These are phyloP conservation scores for Morelia viridis DNA, from an alignment of 2,797 vertebrate species.

Conservation along the genomic window DNA sequence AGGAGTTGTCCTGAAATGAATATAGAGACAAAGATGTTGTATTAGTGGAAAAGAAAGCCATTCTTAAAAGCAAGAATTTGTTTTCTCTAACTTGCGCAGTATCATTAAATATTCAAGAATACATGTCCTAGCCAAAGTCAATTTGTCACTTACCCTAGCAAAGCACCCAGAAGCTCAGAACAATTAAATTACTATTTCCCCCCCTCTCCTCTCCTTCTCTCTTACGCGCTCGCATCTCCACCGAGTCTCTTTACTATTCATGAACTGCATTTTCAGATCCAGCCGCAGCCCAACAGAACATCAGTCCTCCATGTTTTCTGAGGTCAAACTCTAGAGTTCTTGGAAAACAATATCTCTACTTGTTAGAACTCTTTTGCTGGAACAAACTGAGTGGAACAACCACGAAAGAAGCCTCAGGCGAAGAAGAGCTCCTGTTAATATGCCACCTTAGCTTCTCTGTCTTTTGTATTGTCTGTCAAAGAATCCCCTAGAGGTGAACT, in stretches of 20 bases:
- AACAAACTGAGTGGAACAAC: conserved; percentile 47
- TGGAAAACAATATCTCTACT: conserved; percentile 36
- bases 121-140: conserved; percentile 14
- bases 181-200: background rate
- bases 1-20: background rate
- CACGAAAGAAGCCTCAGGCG: conserved; percentile 35
- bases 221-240: background rate
- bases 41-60: background rate
- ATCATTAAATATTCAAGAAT: conserved; percentile 13
- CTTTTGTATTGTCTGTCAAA: conserved; percentile 38
- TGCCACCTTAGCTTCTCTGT: conserved; percentile 33
- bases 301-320: conserved; percentile 16
- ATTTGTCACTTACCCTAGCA: conserved; percentile 34
- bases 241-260: background rate
- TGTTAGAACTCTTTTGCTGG: conserved; percentile 37
- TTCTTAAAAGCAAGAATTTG: background rate
- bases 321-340: conserved; percentile 25
- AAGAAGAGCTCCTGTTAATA: conserved; percentile 5
- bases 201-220: background rate
- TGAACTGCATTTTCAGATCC: conserved; percentile 3
- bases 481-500: conserved; percentile 20
- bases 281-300: background rate
- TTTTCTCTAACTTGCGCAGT: conserved; percentile 2
- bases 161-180: background rate
- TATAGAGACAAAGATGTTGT: background rate